Evolutionary conservation across 2,888 invertebrate species (phyloP).

Genomic region (Yponomeuta cagnagella): DNA sequence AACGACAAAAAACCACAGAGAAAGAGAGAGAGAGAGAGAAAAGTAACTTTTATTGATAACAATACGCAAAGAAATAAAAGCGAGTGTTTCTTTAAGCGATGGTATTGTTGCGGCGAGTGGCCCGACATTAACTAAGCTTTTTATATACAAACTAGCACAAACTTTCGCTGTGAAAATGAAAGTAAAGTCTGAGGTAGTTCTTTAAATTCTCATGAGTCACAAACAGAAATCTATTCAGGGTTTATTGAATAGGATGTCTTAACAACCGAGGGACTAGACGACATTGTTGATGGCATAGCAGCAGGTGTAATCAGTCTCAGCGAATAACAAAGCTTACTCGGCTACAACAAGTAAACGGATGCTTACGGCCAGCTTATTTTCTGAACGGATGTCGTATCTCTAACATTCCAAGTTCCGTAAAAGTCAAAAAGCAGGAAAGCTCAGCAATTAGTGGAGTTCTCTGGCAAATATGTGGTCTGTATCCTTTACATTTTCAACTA

Average conservation of each 20-base stretch:
- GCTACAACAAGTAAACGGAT: background rate
- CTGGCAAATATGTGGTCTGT: background rate
- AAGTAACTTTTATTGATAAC: conserved; percentile 21
- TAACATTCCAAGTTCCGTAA: background rate
- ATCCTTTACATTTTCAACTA: background rate
- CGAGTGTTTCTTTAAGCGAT: conserved; percentile 22
- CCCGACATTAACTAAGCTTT: conserved; percentile 38
- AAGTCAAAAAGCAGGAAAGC: background rate
- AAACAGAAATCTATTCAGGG: conserved; percentile 3
- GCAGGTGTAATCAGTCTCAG: background rate
- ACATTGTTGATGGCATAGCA: background rate
- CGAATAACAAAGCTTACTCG: background rate
- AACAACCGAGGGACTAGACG: background rate
- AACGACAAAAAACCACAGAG: conserved; percentile 21
- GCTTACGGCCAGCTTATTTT: background rate
- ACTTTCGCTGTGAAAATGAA: conserved; percentile 64
- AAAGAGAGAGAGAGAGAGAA: conserved; percentile 9
- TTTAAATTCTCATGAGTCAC: conserved; percentile 13
- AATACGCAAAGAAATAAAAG: conserved; percentile 17
- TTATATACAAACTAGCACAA: conserved; percentile 52
- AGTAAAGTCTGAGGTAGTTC: conserved; percentile 32
- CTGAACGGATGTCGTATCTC: conserved; percentile 1
- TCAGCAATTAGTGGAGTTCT: background rate
- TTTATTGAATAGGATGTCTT: background rate
- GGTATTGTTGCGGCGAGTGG: conserved; percentile 45